phyloP scores from a whole-genome alignment of 2,113 vertebrate genomes.

The Aegithalos caudatus region DNA sequence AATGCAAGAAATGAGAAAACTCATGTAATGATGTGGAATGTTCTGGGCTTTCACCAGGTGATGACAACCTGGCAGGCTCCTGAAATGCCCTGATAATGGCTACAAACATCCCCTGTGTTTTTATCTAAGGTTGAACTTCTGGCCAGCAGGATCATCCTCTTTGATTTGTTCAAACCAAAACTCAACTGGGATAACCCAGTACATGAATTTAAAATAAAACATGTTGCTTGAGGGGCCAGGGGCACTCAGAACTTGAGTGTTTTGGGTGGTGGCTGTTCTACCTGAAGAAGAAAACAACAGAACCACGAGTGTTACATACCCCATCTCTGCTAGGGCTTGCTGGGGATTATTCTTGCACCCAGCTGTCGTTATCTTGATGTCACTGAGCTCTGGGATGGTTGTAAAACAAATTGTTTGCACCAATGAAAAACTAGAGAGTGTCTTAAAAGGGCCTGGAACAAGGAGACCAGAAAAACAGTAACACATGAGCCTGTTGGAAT shows the following conservation, averaged over 20 bases:
- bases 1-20: not conserved
- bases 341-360: not conserved
- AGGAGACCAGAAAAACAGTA: not conserved
- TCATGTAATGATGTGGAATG: not conserved
- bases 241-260: not conserved
- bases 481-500: not conserved
- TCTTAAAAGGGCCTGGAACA: not conserved
- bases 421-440: not conserved
- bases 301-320: rapidly evolving
- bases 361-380: not conserved
- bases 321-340: not conserved
- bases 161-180: not conserved
- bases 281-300: not conserved
- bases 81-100: not conserved
- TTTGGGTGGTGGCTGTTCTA: not conserved
- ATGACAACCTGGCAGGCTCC: not conserved
- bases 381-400: not conserved
- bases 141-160: not conserved
- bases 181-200: rapidly evolving
- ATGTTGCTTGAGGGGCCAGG: not conserved
- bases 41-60: not conserved
- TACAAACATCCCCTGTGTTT: not conserved
- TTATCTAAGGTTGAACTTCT: not conserved
- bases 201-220: not conserved
- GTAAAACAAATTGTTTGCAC: not conserved